Evolutionary conservation across 1,140 invertebrate species (phyloP).

Genomic region (Bilobella aurantiaca): DNA sequence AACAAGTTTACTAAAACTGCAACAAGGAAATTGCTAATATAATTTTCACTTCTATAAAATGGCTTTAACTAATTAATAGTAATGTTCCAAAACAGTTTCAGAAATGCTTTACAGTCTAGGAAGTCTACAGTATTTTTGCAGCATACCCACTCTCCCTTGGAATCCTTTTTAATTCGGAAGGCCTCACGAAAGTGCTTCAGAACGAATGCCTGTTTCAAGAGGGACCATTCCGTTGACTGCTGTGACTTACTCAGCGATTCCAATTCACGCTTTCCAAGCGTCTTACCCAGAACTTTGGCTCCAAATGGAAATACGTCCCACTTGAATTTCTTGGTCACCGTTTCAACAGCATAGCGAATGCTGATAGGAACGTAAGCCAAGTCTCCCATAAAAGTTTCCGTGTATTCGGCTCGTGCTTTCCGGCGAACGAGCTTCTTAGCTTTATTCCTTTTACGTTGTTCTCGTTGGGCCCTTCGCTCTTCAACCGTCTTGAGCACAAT

Average conservation of each 20-base stretch:
- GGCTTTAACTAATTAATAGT: slow-evolving; percentile 2
- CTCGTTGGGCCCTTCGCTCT: background rate
- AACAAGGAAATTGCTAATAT: too few species aligned
- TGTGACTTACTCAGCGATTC: background rate
- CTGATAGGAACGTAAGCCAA: background rate
- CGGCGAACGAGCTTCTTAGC: background rate
- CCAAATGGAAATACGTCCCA: slow-evolving; percentile 2
- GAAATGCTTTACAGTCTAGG: background rate
- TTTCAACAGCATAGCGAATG: background rate
- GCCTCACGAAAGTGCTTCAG: background rate
- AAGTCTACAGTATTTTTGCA: background rate
- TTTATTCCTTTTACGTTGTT: background rate
- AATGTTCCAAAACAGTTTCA: background rate
- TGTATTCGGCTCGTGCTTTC: background rate
- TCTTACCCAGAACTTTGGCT: background rate
- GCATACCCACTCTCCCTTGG: background rate
- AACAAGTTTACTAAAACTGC: too few species aligned
- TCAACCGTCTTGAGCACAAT: background rate
- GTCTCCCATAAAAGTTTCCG: background rate
- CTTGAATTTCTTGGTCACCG: background rate
- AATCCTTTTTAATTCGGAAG: background rate
- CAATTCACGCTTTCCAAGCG: background rate
- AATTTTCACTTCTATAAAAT: too few species aligned
- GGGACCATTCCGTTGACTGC: background rate
- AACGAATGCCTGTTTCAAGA: background rate